Percentiles rank a stretch among this genome's conserved stretches.
Evolutionary conservation across 23 tunicate genomes (phyloP).

Genomic region (Halocynthia roretzi): DNA sequence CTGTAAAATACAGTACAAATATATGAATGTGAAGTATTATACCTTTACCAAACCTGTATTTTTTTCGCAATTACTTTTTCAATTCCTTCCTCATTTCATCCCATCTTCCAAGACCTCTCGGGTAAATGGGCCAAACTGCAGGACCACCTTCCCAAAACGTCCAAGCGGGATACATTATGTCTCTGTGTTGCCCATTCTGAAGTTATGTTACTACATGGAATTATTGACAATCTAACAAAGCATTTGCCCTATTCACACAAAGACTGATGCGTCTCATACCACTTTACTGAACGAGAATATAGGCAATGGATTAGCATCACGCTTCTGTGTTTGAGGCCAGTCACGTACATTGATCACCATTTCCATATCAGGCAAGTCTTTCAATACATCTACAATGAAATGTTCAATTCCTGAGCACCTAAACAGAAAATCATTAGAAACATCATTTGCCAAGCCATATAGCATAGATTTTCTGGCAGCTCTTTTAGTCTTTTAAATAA

Average conservation of each 20-base stretch:
- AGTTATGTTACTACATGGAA: slow-evolving; percentile 4
- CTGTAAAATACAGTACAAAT: slow-evolving; percentile 9
- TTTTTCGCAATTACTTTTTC: slow-evolving; percentile 14
- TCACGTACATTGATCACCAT: slow-evolving; percentile 73
- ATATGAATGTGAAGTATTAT: too few relatives aligned
- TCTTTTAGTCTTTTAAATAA: too few relatives aligned
- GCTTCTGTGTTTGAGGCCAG: slow-evolving; percentile 70
- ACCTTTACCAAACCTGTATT: too few relatives aligned
- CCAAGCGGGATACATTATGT: slow-evolving; percentile 97
- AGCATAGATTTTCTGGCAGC: not conserved
- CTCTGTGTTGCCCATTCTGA: slow-evolving; percentile 31
- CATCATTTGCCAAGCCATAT: not conserved
- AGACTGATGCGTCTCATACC: not conserved
- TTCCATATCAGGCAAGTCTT: slow-evolving; percentile 88
- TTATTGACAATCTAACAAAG: not conserved
- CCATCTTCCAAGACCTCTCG: slow-evolving; percentile 87
- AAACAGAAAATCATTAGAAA: not conserved
- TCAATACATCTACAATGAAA: slow-evolving; percentile 60
- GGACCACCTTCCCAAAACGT: slow-evolving; percentile 98
- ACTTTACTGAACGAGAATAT: slow-evolving; percentile 88
- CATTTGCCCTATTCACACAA: not conserved
- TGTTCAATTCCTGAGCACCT: slow-evolving; percentile 93
- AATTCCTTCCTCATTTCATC: slow-evolving; percentile 65
- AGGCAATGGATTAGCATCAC: slow-evolving; percentile 36
- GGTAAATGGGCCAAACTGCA: slow-evolving; percentile 82